Conservation (phyloP, 2,888 invertebrate species). For the Lottia gigantea region DNA sequence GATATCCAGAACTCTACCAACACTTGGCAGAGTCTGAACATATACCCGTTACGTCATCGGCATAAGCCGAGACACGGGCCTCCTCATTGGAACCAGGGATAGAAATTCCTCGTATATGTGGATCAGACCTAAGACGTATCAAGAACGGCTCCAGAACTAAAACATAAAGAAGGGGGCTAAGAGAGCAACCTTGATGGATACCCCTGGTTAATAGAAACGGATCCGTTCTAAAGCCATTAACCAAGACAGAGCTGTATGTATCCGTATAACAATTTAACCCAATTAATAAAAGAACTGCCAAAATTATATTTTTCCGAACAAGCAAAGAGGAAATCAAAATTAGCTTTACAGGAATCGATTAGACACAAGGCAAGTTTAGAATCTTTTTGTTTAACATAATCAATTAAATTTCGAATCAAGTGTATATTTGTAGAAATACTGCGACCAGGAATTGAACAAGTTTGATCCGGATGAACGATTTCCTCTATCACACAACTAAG, state of each 20-base stretch:
- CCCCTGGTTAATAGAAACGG: not conserved
- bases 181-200: not conserved
- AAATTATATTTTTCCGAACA: conserved; percentile 9
- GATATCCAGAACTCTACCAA: conserved; percentile 11
- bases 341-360: not conserved
- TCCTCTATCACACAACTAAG: conserved; percentile 14
- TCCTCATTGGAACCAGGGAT: not conserved
- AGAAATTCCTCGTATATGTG: not conserved
- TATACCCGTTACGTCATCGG: conserved; percentile 25
- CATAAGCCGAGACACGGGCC: conserved; percentile 1
- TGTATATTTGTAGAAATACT: conserved; percentile 20
- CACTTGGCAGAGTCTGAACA: conserved; percentile 15
- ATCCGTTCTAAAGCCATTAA: not conserved
- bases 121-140: conserved; percentile 6
- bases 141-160: conserved; percentile 13
- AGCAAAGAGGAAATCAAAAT: conserved; percentile 14
- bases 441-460: conserved; percentile 17
- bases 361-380: not conserved
- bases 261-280: conserved; percentile 13
- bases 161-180: conserved; percentile 12
- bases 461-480: conserved; percentile 23
- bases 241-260: not conserved
- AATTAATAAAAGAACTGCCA: conserved; percentile 15
- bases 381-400: conserved; percentile 18
- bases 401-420: conserved; percentile 22